phyloP scores from a whole-genome alignment of 2,113 vertebrate genomes.

The Phrynosoma platyrhinos region DNA sequence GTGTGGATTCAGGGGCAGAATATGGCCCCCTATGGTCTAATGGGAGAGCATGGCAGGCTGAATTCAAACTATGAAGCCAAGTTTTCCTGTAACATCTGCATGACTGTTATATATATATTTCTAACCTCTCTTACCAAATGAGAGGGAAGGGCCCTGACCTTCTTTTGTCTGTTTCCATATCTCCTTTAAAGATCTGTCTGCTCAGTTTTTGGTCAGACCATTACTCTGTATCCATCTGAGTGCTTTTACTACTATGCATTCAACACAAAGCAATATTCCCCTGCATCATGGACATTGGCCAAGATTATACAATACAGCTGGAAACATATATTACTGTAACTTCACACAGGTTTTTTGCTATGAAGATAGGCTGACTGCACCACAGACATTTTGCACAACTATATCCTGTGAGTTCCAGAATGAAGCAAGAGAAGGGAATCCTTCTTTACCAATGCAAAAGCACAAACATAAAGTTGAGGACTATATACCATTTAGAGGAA shows the following conservation, averaged over 20 bases:
- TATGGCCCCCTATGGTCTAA: neutral
- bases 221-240: neutral
- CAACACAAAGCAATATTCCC: constrained; percentile 26
- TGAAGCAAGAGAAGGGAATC: constrained; percentile 21
- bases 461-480: neutral
- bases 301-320: neutral
- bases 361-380: neutral
- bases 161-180: neutral
- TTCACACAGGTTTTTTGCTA: constrained; percentile 26
- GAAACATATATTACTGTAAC: neutral
- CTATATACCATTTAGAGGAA: neutral
- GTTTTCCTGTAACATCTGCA: neutral
- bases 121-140: neutral
- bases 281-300: neutral
- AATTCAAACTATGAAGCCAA: neutral
- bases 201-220: neutral
- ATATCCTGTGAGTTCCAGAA: constrained; percentile 16
- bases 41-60: neutral
- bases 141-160: neutral
- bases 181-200: constrained; percentile 1
- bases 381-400: constrained; percentile 28
- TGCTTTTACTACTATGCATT: neutral
- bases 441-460: neutral
- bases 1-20: neutral
- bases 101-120: neutral